Percentiles rank a stretch among this genome's conserved stretches.
Conservation (phyloP, 2,888 invertebrate genomes). For the Drosophila diplacantha region DNA sequence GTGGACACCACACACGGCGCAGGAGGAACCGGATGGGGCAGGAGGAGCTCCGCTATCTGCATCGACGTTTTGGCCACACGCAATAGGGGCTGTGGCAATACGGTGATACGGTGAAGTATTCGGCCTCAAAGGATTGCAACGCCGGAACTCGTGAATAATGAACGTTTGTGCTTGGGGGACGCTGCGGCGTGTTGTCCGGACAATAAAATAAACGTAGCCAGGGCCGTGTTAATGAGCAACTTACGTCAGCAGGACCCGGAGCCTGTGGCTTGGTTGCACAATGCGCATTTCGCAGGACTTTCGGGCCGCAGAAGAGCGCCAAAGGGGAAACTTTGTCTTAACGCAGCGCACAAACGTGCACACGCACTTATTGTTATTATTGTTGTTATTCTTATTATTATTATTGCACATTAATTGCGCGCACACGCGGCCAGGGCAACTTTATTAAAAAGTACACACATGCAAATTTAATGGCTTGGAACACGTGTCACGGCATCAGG, state of each 20-base stretch:
- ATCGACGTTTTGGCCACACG: slow-evolving; percentile 30
- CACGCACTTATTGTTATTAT: slow-evolving; percentile 12
- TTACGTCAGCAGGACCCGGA: slow-evolving; percentile 33
- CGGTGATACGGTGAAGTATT: background rate
- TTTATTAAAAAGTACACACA: slow-evolving; percentile 57
- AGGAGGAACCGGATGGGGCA: background rate
- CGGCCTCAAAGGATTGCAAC: slow-evolving; percentile 26
- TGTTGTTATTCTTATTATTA: slow-evolving; percentile 37
- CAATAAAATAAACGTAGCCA: slow-evolving; percentile 18
- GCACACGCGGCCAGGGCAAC: slow-evolving; percentile 42
- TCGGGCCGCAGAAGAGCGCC: slow-evolving; percentile 6
- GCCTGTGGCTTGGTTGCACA: slow-evolving; percentile 35
- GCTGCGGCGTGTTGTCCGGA: slow-evolving; percentile 1
- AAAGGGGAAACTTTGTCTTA: slow-evolving; percentile 39
- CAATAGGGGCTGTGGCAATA: slow-evolving; percentile 13
- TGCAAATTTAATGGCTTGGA: slow-evolving; percentile 56
- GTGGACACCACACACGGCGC: slow-evolving; percentile 2
- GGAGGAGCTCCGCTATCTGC: slow-evolving; percentile 18
- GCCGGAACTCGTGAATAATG: slow-evolving; percentile 20
- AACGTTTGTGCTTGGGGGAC: slow-evolving; percentile 16
- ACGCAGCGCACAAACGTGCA: slow-evolving; percentile 28
- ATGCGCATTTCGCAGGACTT: slow-evolving; percentile 25
- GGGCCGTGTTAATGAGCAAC: slow-evolving; percentile 48
- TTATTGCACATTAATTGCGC: slow-evolving; percentile 58
- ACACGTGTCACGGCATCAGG: slow-evolving; percentile 55